Percentiles rank a stretch among this genome's conserved stretches.
Conservation (phyloP, 2,888 invertebrate species). For the Drosophila birchii region DNA sequence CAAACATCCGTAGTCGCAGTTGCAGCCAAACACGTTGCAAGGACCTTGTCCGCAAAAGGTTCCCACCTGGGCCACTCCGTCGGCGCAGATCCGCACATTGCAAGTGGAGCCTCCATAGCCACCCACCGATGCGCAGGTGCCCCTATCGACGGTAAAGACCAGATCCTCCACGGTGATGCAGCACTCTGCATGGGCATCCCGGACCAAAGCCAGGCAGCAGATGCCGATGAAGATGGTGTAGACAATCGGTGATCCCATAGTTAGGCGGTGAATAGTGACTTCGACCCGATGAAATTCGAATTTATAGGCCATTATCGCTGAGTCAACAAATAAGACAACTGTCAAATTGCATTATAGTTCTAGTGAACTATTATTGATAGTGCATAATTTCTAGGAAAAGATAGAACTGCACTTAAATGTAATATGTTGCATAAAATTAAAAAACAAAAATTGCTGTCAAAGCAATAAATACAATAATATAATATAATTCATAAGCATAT, state of each 20-base stretch:
- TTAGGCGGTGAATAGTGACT: no score
- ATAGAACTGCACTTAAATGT: neutral
- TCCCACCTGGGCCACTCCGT: constrained; percentile 4
- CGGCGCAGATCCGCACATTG: constrained; percentile 4
- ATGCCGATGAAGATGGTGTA: neutral
- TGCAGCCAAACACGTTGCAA: constrained; percentile 18
- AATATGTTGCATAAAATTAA: neutral
- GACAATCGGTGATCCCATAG: neutral
- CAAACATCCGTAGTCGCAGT: constrained; percentile 15
- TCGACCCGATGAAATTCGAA: neutral
- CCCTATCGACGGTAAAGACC: neutral
- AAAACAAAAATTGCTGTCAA: neutral
- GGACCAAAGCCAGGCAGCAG: neutral
- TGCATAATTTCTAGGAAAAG: neutral
- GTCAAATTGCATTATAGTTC: neutral
- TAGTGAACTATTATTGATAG: neutral
- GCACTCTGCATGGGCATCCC: neutral
- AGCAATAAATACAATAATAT: no score
- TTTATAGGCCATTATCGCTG: neutral
- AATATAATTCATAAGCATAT: no score
- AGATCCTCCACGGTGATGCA: constrained; percentile 1
- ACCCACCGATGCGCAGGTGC: neutral
- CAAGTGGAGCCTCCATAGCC: neutral
- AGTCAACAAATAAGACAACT: neutral
- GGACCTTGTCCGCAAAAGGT: neutral